Conservation (phyloP, 2,113 vertebrate species). For the Bufo bufo region DNA sequence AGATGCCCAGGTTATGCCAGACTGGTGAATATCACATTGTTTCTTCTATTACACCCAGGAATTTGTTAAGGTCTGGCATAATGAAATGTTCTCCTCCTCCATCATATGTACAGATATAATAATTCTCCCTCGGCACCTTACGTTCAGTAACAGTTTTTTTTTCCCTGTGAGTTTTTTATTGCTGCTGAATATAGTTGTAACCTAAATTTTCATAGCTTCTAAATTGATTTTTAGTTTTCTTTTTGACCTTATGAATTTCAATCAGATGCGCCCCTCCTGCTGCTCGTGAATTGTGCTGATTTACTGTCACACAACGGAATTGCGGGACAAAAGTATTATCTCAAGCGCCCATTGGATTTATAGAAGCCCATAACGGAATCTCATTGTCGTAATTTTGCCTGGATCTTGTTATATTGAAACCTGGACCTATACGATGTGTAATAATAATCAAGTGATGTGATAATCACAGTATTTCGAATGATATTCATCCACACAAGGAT, state of each 20-base stretch:
- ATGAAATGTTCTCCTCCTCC: conserved; percentile 83
- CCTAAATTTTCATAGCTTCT: conserved; percentile 86
- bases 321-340: conserved; percentile 76
- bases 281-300: conserved; percentile 84
- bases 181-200: conserved; percentile 81
- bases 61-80: conserved; percentile 82
- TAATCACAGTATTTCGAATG: too few species aligned
- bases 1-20: background rate
- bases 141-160: conserved; percentile 64
- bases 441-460: too few species aligned
- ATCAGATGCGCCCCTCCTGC: conserved; percentile 83
- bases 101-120: conserved; percentile 83
- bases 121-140: conserved; percentile 73
- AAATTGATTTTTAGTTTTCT: conserved; percentile 88
- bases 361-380: conserved; percentile 75
- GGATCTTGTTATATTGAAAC: too few species aligned
- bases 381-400: conserved; percentile 44
- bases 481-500: too few species aligned
- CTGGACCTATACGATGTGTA: too few species aligned
- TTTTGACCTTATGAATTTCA: conserved; percentile 89
- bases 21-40: background rate
- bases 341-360: conserved; percentile 74
- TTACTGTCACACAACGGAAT: conserved; percentile 81
- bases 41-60: conserved; percentile 82
- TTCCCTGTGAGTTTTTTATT: conserved; percentile 68